Base-by-base conservation (phyloP, 2,797 vertebrate genomes). In the Gymnothorax reevesii region DNA sequence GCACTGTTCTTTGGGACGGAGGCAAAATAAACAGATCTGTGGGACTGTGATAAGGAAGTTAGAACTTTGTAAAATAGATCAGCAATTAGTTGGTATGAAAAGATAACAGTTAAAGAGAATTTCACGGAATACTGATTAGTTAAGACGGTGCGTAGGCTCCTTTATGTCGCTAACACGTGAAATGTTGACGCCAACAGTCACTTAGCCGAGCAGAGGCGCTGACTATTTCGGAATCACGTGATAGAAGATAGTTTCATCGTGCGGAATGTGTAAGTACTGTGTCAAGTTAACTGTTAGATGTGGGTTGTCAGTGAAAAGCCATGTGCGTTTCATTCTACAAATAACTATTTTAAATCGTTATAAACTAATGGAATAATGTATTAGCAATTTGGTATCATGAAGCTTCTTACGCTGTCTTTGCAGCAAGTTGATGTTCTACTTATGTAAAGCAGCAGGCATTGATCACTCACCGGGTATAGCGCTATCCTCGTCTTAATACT, bases 381-480 rank as follows among this genome's bases (percentile, higher is more conserved):
- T 27, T 6, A 42, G 42, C 33, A 20, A 27, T 77, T 15, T 27
- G 6, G 15, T 49, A 49, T 49, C 73, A 49, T 77, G 17, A 6
- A 52, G 73, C 42, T 15, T 33, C 17, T 1, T 77, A 49, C 52
- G 33, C 52, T 42, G 33, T 42, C 33, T 20, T 52, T 17, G 20
- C 73, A 52, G 33, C 33, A 2, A 42, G 20, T 77, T 20, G 73
- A 33, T 73, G 13, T 25, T 52, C 73, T 80, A 80, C 20, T 80
- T 80, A 80, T 55, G 77, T 80, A 55, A 80, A 80, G 52, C 77
- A 42, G 33, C 33, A 42, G 33, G 33, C 49, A 55, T 15, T 9
- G 77, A 55, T 52, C 52, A 80, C 77, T 52, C 77, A 80, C 77
- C 77, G 77, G 77, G 22, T 55, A 80, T 49, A 54, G 77, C 77